Base-by-base conservation (phyloP, 2,888 invertebrate genomes). In the Dexiosoma caninum region DNA sequence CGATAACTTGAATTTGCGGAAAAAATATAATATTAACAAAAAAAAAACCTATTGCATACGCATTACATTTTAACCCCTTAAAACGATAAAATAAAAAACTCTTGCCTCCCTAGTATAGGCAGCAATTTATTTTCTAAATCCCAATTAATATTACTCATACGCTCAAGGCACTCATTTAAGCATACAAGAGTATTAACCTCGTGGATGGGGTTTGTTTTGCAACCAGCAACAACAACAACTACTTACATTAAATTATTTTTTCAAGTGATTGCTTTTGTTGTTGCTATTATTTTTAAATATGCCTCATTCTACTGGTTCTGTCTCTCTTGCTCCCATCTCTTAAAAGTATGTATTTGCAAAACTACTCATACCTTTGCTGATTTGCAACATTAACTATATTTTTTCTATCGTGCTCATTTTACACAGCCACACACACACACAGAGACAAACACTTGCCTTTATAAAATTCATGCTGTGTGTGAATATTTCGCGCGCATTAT, bases 401-500 rank as follows among this genome's bases (percentile, higher is more conserved):
- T 76, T 64, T 59, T 46, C 10, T 32, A n/a, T 12, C 23, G 12
- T 57, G n/a, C n/a, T n/a, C n/a, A n/a, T n/a, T n/a, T 42, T 10
- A 37, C 35, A 21, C 44, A 37, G 42, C 42, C 21, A 44, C 23
- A 19, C n/a, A 53, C 19, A 53, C 30, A 64, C n/a, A 66, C 49
- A 40, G 23, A 35, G 12, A 64, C 32, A 35, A 21, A 62, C 37
- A 19, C 4, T 4, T 37, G 10, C 37, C n/a, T 37, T 12, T 12
- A 27, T 6, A 27, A 27, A 27, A 3, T 27, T 27, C 27, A 5
- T 5, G 27, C 27, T 27, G 27, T 46, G 40, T 66, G 72, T 67
- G 53, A 46, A 35, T 40, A 49, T 44, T 76, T 80, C 82, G 57
- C 83, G 82, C 85, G 82, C 83, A 83, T 82, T 84, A 81, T 81